These are phyloP conservation scores for Galerucella calmariensis DNA, from an alignment of 2,888 invertebrate species.

Conservation along the genomic window DNA sequence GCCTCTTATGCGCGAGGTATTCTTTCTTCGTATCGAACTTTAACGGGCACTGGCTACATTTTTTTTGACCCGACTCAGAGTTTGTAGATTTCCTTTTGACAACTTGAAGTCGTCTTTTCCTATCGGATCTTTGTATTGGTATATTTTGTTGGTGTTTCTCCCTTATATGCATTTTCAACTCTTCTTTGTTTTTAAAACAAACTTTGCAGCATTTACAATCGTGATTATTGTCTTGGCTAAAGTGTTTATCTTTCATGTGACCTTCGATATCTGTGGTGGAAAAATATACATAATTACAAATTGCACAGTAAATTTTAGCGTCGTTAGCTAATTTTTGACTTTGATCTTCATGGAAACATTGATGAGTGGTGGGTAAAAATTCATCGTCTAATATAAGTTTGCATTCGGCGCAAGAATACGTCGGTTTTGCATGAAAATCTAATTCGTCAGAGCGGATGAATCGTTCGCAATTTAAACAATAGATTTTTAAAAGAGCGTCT, in stretches of 20 bases:
- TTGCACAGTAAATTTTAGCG: conserved; percentile 34
- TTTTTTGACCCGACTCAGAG: not conserved
- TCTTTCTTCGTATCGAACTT: conserved; percentile 56
- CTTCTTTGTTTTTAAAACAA: conserved; percentile 14
- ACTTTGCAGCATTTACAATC: conserved; percentile 41
- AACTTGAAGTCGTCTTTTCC: conserved; percentile 6
- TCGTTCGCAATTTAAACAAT: conserved; percentile 40
- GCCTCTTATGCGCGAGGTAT: conserved; percentile 33
- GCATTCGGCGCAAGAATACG: conserved; percentile 42
- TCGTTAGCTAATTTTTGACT: conserved; percentile 33
- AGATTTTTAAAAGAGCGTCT: conserved; percentile 43
- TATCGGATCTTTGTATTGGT: not conserved
- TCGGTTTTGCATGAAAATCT: conserved; percentile 37
- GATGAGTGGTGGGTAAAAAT: conserved; percentile 35
- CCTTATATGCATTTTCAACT: conserved; percentile 26
- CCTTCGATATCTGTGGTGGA: conserved; percentile 31
- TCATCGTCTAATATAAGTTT: conserved; percentile 37
- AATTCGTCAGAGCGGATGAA: conserved; percentile 41
- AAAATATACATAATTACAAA: conserved; percentile 42
- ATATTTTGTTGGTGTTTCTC: not conserved
- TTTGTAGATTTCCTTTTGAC: not conserved
- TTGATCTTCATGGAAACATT: conserved; percentile 38
- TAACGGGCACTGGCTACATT: conserved; percentile 66
- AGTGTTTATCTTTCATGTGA: conserved; percentile 40
- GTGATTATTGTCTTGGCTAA: not conserved